Conservation (phyloP, 1,140 invertebrate species). For the Hylaeus volcanicus region DNA sequence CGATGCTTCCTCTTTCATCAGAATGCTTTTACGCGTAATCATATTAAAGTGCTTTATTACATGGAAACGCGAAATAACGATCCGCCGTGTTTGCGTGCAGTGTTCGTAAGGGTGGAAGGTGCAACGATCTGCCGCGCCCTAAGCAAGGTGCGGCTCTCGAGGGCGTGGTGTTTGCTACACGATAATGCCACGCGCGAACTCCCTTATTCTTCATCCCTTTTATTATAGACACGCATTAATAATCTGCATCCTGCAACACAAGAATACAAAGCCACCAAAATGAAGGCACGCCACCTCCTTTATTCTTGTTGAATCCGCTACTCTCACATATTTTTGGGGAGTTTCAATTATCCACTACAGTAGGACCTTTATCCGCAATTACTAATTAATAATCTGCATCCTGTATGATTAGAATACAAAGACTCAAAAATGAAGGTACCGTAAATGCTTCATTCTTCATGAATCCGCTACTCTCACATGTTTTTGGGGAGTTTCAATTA, state of each 20-base stretch:
- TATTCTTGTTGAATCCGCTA: too few relatives aligned
- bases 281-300: not conserved
- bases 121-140: constrained; percentile 68
- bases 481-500: too few relatives aligned
- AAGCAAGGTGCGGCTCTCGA: constrained; percentile 60
- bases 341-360: too few relatives aligned
- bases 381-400: not conserved
- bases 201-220: constrained; percentile 49
- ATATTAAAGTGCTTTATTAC: constrained; percentile 67
- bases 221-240: not conserved
- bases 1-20: constrained; percentile 52
- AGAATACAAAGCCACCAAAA: not conserved
- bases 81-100: constrained; percentile 57
- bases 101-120: constrained; percentile 64
- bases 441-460: not conserved
- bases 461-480: too few relatives aligned
- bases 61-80: constrained; percentile 61
- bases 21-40: constrained; percentile 61
- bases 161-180: constrained; percentile 63
- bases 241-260: constrained; percentile 8
- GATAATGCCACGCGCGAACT: constrained; percentile 28
- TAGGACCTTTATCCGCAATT: too few relatives aligned
- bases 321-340: too few relatives aligned
- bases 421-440: not conserved
- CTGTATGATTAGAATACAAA: constrained; percentile 20